Evolutionary conservation across 1,140 invertebrate species (phyloP).

Genomic region (Pseudomyrmex dendroicus): DNA sequence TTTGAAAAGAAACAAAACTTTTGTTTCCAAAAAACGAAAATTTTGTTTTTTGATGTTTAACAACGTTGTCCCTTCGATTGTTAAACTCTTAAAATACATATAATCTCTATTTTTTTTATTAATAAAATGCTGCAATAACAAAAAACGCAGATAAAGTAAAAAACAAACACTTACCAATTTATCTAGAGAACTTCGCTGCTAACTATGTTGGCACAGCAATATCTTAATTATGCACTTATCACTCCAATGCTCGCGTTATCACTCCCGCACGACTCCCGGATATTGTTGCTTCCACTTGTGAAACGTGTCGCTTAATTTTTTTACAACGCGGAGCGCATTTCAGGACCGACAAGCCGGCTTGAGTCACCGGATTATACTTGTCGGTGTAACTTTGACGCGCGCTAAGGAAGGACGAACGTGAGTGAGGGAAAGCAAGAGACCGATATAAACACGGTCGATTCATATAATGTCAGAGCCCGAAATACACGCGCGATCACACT

Average conservation of each 20-base stretch:
- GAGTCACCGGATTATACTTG: constrained; percentile 45
- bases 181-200: not conserved
- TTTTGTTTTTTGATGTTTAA: not conserved
- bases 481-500: constrained; percentile 57
- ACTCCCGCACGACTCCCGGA: not conserved
- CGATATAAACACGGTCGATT: constrained; percentile 64
- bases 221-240: not conserved
- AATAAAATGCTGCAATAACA: not conserved
- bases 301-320: constrained; percentile 3
- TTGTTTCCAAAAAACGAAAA: not conserved
- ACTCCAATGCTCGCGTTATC: not conserved
- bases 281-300: not conserved
- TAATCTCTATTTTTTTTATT: not conserved
- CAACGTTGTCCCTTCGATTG: not conserved
- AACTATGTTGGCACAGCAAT: not conserved
- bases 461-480: constrained; percentile 64
- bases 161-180: constrained; percentile 22
- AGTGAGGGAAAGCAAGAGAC: constrained; percentile 46
- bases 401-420: constrained; percentile 34
- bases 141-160: not conserved
- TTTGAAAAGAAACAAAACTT: not conserved
- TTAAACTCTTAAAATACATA: too few relatives aligned
- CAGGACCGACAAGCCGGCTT: constrained; percentile 19
- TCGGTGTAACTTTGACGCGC: not conserved
- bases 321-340: not conserved